These are phyloP conservation scores for Drosophila subpulchrella DNA, from an alignment of 1,140 invertebrate genomes.

Conservation along the genomic window DNA sequence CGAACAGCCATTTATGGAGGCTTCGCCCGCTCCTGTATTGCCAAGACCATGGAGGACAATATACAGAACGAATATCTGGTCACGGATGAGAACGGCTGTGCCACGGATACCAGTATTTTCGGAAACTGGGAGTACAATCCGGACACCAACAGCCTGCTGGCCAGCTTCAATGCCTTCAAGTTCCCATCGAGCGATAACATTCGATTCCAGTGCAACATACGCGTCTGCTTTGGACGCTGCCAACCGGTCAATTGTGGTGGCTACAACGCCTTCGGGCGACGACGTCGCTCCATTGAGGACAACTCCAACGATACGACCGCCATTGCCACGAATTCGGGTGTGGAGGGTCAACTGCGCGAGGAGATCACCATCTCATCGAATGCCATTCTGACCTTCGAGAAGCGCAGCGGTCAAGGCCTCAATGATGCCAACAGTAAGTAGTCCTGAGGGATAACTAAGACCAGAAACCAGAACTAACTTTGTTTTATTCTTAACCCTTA, in stretches of 20 bases:
- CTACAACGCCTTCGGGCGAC: slow-evolving; percentile 94
- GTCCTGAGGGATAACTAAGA: neutral
- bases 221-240: slow-evolving; percentile 97
- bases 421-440: slow-evolving; percentile 89
- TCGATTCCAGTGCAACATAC: slow-evolving; percentile 97
- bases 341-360: slow-evolving; percentile 93
- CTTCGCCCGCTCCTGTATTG: slow-evolving; percentile 95
- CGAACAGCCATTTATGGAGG: slow-evolving; percentile 95
- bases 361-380: slow-evolving; percentile 97
- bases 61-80: slow-evolving; percentile 96
- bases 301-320: slow-evolving; percentile 86
- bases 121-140: slow-evolving; percentile 96
- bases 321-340: slow-evolving; percentile 82
- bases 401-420: slow-evolving; percentile 88
- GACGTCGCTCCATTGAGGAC: slow-evolving; percentile 88
- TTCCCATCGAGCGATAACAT: slow-evolving; percentile 98
- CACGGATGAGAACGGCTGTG: slow-evolving; percentile 97
- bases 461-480: neutral
- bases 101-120: slow-evolving; percentile 96
- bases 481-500: slow-evolving; percentile 8
- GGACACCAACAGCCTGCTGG: slow-evolving; percentile 92
- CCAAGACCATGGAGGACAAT: slow-evolving; percentile 95
- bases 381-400: slow-evolving; percentile 94
- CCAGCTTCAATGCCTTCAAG: slow-evolving; percentile 97
- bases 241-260: slow-evolving; percentile 97